Base-by-base conservation (phyloP, 2,888 invertebrate genomes). In the Tenthredo notha region DNA sequence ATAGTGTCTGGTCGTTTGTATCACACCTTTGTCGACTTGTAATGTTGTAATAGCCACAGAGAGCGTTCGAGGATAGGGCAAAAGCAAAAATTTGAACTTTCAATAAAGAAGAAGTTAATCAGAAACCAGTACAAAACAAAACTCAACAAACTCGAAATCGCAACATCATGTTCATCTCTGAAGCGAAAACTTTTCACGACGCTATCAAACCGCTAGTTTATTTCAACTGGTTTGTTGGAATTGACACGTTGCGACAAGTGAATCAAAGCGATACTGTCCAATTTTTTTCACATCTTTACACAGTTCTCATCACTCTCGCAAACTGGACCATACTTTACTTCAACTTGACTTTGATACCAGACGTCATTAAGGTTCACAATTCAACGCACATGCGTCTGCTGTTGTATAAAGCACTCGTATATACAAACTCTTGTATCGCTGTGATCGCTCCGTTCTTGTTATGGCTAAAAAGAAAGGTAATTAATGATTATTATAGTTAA, bases 121-220 rank as follows among this genome's bases (percentile, higher is more conserved):
- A 2, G 15, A 65, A 29, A 29, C 2, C 37, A n/a, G 37, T 72
- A 40, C 1, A 18, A n/a, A 40, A n/a, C n/a, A 6, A 7, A 1
- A n/a, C 7, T 40, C 40, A 18, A 75, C n/a, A 6, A 7, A 1
- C 7, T 40, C 72, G 29, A 75, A 47, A 75, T 43, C 21, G 4
- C 2, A 21, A 7, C 40, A n/a, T n/a, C n/a, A 75, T 75, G 75
- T 50, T 33, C 7, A 21, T n/a, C 50, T 18, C 15, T 6, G 15
- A 80, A 61, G 12, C n/a, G n/a, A n/a, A n/a, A n/a, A n/a, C n/a
- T n/a, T n/a, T n/a, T n/a, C n/a, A n/a, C n/a, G n/a, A n/a, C 7
- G 33, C 61, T 25, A 21, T 80, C 10, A 80, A 80, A 40, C 78
- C 78, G 40, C n/a, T 58, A 0, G 54, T 15, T 40, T 80, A 58